Base-by-base conservation (phyloP, 2,797 vertebrate genomes). In the Takifugu rubripes region DNA sequence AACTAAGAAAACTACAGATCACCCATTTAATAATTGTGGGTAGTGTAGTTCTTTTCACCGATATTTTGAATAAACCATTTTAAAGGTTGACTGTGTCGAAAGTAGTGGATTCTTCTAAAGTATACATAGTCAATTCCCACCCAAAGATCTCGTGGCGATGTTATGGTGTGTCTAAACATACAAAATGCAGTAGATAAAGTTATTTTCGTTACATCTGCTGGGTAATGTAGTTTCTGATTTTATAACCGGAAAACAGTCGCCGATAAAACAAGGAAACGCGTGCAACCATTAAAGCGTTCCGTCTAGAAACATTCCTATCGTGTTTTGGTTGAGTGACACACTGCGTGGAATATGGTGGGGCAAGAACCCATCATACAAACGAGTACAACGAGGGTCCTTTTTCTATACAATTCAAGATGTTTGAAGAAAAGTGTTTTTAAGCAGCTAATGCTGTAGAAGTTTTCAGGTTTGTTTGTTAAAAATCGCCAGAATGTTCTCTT, bases 401-500 rank as follows among this genome's bases (percentile, higher is more conserved):
- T 25, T 6, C 11, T 2, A 24, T 63, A 24, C 59, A 51, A 53
- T 59, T 17, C 17, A 2, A 42, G 52, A 54, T 7, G 0, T 6
- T 10, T 4, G 8, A 24, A 12, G 6, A 1, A 40, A 1, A 1
- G 2, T 17, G 16, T 10, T 27, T 21, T 47, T 47, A 7, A 1
- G 2, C 6, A 44, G 0, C 3, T 25, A 36, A 17, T 27, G 48
- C 2, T 1, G n/a, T 46, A 25, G 5, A 49, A 7, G 24, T 49
- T 4, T 4, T 25, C 0, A 2, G 7, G 7, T 15, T 3, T 17
- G 54, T 25, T 56, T 56, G 27, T 29, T 29, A 1, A 57, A 61
- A 62, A 8, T 54, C 2, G 46, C 36, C 50, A 76, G 9, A 64
- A 91, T 91, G 89, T 66, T 67, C 0, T 25, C 51, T 27, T 5